These are phyloP conservation scores for Cyanoramphus novaezelandiae DNA, from an alignment of 2,113 vertebrate genomes.

Conservation along the genomic window DNA sequence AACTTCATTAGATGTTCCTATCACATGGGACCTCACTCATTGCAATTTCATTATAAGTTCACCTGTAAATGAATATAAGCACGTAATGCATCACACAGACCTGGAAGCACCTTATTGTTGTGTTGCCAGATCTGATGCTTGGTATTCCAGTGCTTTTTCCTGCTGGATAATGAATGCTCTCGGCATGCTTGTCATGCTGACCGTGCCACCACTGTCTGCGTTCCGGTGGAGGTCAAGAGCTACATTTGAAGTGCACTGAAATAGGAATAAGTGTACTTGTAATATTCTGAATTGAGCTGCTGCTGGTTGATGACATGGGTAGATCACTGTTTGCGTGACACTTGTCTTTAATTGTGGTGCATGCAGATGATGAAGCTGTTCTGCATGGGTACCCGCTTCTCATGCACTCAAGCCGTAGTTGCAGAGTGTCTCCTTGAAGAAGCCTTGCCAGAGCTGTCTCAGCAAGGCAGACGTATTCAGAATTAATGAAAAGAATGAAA, in stretches of 20 bases:
- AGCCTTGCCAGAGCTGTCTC: slow-evolving; percentile 21
- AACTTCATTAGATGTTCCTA: neutral
- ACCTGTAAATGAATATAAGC: neutral
- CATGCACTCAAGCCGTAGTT: neutral
- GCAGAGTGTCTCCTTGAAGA: slow-evolving; percentile 4
- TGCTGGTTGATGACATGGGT: neutral
- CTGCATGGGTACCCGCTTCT: neutral
- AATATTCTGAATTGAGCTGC: neutral
- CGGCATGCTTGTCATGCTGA: neutral
- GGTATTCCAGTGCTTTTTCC: neutral
- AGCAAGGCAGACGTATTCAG: neutral
- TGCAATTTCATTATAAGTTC: neutral
- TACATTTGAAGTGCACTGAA: neutral
- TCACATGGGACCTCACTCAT: neutral
- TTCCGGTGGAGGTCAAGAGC: neutral
- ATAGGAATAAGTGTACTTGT: neutral
- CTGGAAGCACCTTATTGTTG: neutral
- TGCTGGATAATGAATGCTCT: neutral
- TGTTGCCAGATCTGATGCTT: neutral
- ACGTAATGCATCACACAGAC: neutral
- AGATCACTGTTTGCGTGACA: neutral
- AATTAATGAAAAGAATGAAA: neutral
- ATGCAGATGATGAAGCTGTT: neutral
- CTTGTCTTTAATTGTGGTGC: neutral
- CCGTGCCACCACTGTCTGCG: neutral